A percentile compares a stretch with the other conserved stretches of the same genome.
Evolutionary conservation across 1,140 invertebrate genomes (phyloP).

Genomic region (Delia radicum): DNA sequence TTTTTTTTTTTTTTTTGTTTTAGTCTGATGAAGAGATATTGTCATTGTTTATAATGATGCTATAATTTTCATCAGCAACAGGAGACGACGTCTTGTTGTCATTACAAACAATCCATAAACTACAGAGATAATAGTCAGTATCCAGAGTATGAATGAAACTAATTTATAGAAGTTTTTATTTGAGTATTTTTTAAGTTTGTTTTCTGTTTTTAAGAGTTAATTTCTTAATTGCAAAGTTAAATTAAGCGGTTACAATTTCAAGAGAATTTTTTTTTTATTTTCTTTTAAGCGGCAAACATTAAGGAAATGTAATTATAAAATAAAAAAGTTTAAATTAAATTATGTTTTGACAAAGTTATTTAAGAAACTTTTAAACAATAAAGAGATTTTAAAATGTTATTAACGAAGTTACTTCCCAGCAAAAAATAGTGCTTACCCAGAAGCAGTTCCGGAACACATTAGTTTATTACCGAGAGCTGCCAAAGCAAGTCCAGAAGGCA

Average conservation of each 20-base stretch:
- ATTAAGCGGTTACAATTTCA: constrained; percentile 1
- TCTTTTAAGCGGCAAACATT: background rate
- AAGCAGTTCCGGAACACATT: no score
- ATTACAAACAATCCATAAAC: background rate
- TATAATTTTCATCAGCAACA: background rate
- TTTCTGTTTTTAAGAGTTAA: background rate
- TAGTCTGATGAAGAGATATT: background rate
- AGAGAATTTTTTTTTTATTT: background rate
- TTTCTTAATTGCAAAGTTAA: constrained; percentile 5
- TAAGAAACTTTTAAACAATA: no score
- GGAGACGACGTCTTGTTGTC: background rate
- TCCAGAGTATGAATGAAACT: background rate
- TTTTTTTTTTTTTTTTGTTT: background rate
- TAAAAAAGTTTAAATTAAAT: background rate
- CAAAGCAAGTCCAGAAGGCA: no score
- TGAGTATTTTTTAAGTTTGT: background rate
- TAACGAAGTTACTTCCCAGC: no score
- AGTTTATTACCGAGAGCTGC: no score
- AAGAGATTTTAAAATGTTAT: no score
- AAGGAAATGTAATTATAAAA: background rate
- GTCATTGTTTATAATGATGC: background rate
- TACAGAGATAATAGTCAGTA: background rate
- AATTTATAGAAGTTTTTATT: background rate
- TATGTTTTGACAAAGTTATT: no score
- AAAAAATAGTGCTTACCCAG: no score